Evolutionary conservation across 2,113 vertebrate species (phyloP).

Genomic region (Emydura subglobosa): DNA sequence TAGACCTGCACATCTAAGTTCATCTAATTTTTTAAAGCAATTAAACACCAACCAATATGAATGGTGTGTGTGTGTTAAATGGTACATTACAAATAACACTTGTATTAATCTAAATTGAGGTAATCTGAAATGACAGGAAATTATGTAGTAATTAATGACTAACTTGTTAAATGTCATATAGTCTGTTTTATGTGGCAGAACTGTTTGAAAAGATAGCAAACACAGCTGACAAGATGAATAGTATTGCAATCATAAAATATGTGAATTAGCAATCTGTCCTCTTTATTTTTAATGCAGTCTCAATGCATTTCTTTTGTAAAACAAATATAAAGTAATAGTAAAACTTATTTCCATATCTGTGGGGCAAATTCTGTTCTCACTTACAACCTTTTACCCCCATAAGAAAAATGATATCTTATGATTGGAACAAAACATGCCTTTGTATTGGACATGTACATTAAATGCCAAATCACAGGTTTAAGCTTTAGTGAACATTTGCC

Average conservation of each 20-base stretch:
- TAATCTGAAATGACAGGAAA: constrained; percentile 25
- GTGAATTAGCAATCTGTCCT: constrained; percentile 4
- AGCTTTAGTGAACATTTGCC: neutral
- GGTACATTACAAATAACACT: neutral
- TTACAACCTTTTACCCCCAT: neutral
- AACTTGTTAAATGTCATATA: constrained; percentile 32
- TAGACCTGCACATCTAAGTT: neutral
- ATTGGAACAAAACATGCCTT: neutral
- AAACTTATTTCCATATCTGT: neutral
- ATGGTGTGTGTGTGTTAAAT: constrained; percentile 20
- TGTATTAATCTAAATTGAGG: constrained; percentile 47
- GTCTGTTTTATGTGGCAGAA: constrained; percentile 12
- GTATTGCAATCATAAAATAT: constrained; percentile 17
- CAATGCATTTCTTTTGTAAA: neutral
- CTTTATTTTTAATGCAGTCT: fast-evolving
- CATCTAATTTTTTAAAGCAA: constrained; percentile 26
- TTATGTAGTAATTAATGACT: constrained; percentile 40
- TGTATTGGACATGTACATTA: neutral
- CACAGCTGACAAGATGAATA: constrained; percentile 8
- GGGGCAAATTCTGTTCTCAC: neutral
- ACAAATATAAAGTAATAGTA: neutral
- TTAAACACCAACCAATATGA: constrained; percentile 35
- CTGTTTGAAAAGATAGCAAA: constrained; percentile 35
- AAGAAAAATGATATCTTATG: neutral
- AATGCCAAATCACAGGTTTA: constrained; percentile 10